A percentile compares a stretch with the other conserved stretches of the same genome.
phyloP scores from a whole-genome alignment of 2,113 vertebrate species.

The Sclerurus mexicanus region DNA sequence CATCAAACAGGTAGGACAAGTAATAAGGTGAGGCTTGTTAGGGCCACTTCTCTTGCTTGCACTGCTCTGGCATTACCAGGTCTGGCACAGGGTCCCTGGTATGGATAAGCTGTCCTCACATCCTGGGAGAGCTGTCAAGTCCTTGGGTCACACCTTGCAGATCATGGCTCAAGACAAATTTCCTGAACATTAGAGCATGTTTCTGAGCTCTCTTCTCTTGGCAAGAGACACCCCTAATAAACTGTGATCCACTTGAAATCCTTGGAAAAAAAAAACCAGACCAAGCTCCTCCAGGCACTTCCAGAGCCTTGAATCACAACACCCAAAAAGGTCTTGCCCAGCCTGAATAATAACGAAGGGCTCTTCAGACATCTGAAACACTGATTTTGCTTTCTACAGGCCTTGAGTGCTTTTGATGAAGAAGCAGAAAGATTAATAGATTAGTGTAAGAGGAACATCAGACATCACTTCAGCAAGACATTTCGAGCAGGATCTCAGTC shows the following conservation, averaged over 20 bases:
- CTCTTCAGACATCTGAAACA: constrained; percentile 13
- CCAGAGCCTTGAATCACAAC: neutral
- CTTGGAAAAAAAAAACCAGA: neutral
- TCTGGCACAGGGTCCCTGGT: neutral
- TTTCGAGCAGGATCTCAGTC: neutral
- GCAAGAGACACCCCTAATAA: neutral
- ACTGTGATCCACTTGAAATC: neutral
- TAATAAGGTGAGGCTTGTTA: neutral
- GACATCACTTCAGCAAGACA: constrained; percentile 4
- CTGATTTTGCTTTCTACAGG: neutral
- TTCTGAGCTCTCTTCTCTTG: neutral
- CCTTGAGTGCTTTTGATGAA: constrained; percentile 28
- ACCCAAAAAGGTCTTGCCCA: neutral
- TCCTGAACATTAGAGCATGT: neutral
- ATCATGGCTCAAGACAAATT: neutral
- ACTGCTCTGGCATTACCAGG: neutral
- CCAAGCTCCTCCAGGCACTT: neutral
- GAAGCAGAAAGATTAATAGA: constrained; percentile 20
- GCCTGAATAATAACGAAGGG: neutral
- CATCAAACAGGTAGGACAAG: neutral
- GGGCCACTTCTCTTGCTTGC: neutral
- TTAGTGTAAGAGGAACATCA: constrained; percentile 6
- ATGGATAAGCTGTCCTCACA: neutral
- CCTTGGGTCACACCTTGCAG: neutral
- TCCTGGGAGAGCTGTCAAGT: neutral